Evolutionary conservation across 2,888 invertebrate species (phyloP).

Genomic region (Drosophila algonquin): DNA sequence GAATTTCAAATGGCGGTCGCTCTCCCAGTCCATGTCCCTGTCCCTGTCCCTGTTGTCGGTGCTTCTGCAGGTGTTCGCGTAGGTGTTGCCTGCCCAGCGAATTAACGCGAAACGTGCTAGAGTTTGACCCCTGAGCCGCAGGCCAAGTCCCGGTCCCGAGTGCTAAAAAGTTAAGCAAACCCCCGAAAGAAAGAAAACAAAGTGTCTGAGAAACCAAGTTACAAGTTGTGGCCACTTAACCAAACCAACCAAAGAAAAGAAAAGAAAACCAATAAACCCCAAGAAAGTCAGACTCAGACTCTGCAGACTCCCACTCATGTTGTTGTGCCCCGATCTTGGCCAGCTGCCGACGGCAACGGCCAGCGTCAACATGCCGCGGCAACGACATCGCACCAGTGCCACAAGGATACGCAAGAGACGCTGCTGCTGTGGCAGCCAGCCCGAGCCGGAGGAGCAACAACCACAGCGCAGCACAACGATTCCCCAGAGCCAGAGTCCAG

Average conservation of each 20-base stretch:
- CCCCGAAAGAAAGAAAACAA: slow-evolving; percentile 10
- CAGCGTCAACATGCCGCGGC: slow-evolving; percentile 42
- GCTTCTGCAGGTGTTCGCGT: slow-evolving; percentile 20
- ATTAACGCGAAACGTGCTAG: slow-evolving; percentile 47
- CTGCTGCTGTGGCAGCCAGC: slow-evolving; percentile 32
- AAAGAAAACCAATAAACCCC: slow-evolving; percentile 9
- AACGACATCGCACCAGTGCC: slow-evolving; percentile 59
- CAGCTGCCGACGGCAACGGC: slow-evolving; percentile 48
- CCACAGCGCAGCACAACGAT: slow-evolving; percentile 34
- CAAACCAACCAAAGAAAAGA: slow-evolving; percentile 15
- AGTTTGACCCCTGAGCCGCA: background rate
- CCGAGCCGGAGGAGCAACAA: slow-evolving; percentile 5
- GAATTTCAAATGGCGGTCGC: slow-evolving; percentile 70
- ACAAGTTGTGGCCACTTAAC: background rate
- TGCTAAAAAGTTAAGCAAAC: slow-evolving; percentile 22
- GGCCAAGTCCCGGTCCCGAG: slow-evolving; percentile 7
- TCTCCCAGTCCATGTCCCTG: background rate
- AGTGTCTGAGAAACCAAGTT: slow-evolving; percentile 19
- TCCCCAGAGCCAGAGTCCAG: slow-evolving; percentile 31
- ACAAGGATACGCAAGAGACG: slow-evolving; percentile 72
- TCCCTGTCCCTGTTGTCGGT: background rate
- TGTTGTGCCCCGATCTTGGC: slow-evolving; percentile 53
- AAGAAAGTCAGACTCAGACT: slow-evolving; percentile 17
- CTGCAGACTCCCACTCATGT: slow-evolving; percentile 25
- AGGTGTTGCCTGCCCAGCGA: slow-evolving; percentile 39